Evolutionary conservation across 2,797 vertebrate species (phyloP), one percentile per base, ranked within the genome.

Genomic region (Vireo griseus): DNA sequence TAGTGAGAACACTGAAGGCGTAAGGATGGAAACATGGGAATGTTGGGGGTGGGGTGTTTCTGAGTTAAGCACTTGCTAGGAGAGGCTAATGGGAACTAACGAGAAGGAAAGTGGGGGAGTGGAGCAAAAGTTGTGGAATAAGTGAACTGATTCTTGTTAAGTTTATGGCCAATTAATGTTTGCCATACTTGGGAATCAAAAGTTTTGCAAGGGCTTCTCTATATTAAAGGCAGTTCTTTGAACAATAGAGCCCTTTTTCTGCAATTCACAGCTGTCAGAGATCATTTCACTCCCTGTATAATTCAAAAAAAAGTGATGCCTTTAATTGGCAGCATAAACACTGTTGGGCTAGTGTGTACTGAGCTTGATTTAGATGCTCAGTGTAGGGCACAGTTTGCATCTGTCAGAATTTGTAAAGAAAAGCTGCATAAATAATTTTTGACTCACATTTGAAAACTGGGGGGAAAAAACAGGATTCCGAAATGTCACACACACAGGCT

Each of bases 261-360:
- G 89, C 92, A 97, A 84, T 94, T 96, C 95, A 89, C 96, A 97
- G 96, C 97, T 97, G 96, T 97, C 98, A 97, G 97, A 97, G 95
- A 96, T 97, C 96, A 95, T 97, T 97, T 97, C 95, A 95, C 95
- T 97, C 97, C 92, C 95, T 95, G 86, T 96, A 94, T 96, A 96
- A 97, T 97, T 97, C 88, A 35, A 35, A 94, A 96, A 95, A 97
- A 97, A 95, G 91, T 95, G 97, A 97, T 95, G 96, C 61, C 85
- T 97, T 97, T 98, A 97, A 97, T 96, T 84, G 95, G 92, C 93
- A 95, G 90, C 95, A 93, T 97, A 97, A 98, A 97, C 97, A 97
- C 93, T 81, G 54, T 76, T 97, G 72, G 75, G 48, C 77, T 94
- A 87, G 95, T 76, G 55, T 88, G 88, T 90, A 93, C 13, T 65